Base-by-base conservation (phyloP, 1,140 invertebrate genomes). In the Oryzaephilus surinamensis region DNA sequence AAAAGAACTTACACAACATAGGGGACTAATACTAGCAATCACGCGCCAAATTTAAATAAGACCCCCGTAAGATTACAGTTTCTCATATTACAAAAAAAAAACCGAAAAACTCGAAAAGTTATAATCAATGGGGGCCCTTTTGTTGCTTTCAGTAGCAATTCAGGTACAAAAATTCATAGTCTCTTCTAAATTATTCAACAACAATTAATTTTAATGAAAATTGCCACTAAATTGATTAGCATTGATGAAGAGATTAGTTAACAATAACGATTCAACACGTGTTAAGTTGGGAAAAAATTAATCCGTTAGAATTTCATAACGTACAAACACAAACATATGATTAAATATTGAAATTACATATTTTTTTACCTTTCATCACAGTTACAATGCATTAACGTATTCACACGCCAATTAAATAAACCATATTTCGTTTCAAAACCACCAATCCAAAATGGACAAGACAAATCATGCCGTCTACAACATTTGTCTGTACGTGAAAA, bases 341-440 rank as follows among this genome's bases (percentile, higher is more conserved):
- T 21, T 21, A 21, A 21, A 21, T 21, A 21, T 21, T 21, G 6
- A 6, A 21, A 21, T 21, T 24, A 10, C 23, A 24, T 3, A 3
- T 24, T 6, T 7, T n/a, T 24, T 24, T 73, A 91, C 87, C 82
- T 79, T 63, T 86, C 79, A 59, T 93, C 87, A 57, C 87, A 93
- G 41, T 76, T 67, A 62, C 88, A 92, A 57, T 91, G 84, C 74
- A 85, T 88, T 15, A 91, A 65, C 1, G 85, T 90, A 51, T 84
- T 84, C 27, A 87, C 69, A 17, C 84, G 67, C 76, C 79, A 88
- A 61, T 93, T 91, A 68, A 82, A 85, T 10, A 85, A 58, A 12
- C 82, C 79, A 51, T 81, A 91, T 52, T 83, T 82, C 40, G 73
- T 74, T 51, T 79, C 72, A 57, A 88, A 77, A 1, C 75, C 76